Evolutionary conservation across 2,888 invertebrate species (phyloP).

Genomic region (Acanthoscelides obtectus): DNA sequence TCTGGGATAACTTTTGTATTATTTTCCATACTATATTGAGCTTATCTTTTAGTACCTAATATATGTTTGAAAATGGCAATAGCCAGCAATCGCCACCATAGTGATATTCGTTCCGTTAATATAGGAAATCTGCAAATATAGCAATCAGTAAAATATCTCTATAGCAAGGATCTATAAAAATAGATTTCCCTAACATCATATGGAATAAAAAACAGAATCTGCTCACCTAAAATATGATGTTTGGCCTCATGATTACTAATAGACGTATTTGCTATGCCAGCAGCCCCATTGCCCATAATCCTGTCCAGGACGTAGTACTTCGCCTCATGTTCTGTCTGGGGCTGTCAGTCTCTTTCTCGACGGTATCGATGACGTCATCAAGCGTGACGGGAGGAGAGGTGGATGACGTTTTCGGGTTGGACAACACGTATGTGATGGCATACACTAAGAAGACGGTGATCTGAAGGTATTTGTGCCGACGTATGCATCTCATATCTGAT

Average conservation of each 20-base stretch:
- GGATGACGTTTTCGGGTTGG: conserved; percentile 24
- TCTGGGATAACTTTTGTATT: no score
- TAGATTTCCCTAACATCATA: no score
- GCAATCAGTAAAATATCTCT: no score
- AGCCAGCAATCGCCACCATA: no score
- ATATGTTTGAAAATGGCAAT: no score
- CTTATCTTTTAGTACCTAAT: no score
- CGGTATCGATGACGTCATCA: conserved; percentile 13
- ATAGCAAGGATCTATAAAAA: no score
- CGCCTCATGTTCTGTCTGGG: conserved; percentile 13
- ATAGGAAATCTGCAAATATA: no score
- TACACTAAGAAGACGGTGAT: conserved; percentile 65
- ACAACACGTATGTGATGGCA: conserved; percentile 51
- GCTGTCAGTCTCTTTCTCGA: neutral
- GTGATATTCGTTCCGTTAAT: no score
- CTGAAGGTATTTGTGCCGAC: conserved; percentile 63
- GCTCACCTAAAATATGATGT: neutral
- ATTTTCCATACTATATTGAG: no score
- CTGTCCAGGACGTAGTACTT: neutral
- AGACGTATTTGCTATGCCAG: neutral
- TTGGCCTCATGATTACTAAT: neutral
- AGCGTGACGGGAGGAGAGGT: conserved; percentile 8
- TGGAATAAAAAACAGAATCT: no score
- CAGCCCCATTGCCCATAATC: neutral
- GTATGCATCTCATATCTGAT: conserved; percentile 53